Conservation (phyloP, 1,140 invertebrate genomes). For the Stegodyphus mimosarum region DNA sequence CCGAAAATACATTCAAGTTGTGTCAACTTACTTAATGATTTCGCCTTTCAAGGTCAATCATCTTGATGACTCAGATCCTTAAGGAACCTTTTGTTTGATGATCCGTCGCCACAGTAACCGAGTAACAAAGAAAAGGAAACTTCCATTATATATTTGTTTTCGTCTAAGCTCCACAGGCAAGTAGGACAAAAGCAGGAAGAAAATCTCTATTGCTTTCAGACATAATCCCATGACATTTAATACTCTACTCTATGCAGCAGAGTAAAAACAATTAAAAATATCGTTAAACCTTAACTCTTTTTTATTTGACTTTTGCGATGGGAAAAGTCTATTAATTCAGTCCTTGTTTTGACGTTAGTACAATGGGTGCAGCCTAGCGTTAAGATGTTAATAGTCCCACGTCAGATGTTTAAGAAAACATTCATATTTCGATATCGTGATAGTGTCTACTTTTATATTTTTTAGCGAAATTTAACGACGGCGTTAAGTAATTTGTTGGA, state of each 20-base stretch:
- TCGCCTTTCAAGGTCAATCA: constrained; percentile 13
- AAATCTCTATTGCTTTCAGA: constrained; percentile 4
- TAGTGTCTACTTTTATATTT: too few species aligned
- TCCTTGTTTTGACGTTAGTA: too few species aligned
- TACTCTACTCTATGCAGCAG: not conserved
- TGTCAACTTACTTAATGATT: constrained; percentile 23
- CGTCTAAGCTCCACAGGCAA: not conserved
- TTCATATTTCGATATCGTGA: too few species aligned
- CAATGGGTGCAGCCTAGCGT: too few species aligned
- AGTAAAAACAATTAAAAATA: not conserved
- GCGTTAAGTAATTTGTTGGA: too few species aligned
- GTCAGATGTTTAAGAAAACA: too few species aligned
- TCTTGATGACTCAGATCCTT: not conserved
- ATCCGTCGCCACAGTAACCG: constrained; percentile 8
- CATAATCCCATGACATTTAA: constrained; percentile 15
- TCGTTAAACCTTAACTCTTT: too few species aligned
- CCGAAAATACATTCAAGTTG: too few species aligned
- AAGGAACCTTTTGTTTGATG: constrained; percentile 26
- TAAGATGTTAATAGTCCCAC: too few species aligned
- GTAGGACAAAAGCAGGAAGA: not conserved
- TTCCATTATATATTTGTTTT: constrained; percentile 12
- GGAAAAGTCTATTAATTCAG: too few species aligned
- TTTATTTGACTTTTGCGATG: too few species aligned
- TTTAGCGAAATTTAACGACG: too few species aligned
- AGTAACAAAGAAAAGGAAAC: constrained; percentile 14